These are phyloP conservation scores for Caloenas nicobarica DNA, from an alignment of 2,113 vertebrate genomes.

Conservation along the genomic window DNA sequence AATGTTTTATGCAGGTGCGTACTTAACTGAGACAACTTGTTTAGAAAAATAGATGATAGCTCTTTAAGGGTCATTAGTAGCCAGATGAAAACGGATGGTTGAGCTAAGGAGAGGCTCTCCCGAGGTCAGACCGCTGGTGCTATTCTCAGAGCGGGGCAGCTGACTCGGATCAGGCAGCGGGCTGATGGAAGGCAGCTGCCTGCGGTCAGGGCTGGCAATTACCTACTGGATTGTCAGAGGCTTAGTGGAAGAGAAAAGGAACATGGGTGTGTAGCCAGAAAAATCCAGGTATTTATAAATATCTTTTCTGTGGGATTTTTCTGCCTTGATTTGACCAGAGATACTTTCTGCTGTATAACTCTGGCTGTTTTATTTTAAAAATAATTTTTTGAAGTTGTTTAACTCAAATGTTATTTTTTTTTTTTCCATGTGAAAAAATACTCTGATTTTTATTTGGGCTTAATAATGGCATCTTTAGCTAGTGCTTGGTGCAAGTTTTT, in stretches of 20 bases:
- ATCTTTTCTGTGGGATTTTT: neutral
- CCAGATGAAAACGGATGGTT: neutral
- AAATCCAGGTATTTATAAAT: neutral
- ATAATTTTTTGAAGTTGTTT: neutral
- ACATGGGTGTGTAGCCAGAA: rapidly evolving
- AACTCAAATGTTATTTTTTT: neutral
- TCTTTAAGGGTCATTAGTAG: neutral
- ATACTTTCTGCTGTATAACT: neutral
- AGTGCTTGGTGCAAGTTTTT: rapidly evolving
- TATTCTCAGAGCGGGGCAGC: neutral
- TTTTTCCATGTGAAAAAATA: neutral
- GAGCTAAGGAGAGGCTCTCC: neutral
- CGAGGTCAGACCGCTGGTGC: neutral
- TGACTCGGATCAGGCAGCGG: too few relatives aligned
- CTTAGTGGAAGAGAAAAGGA: neutral
- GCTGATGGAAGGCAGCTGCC: neutral
- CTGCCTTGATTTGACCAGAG: neutral
- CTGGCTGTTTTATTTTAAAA: neutral
- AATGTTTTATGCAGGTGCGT: neutral
- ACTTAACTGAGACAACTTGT: neutral
- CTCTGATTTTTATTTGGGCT: neutral
- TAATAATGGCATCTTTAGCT: neutral
- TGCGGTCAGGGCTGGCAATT: neutral
- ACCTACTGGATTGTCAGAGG: neutral
- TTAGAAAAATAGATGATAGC: neutral